phyloP scores from a whole-genome alignment of 2,888 invertebrate species.

The Pseudolycoriella hygida region DNA sequence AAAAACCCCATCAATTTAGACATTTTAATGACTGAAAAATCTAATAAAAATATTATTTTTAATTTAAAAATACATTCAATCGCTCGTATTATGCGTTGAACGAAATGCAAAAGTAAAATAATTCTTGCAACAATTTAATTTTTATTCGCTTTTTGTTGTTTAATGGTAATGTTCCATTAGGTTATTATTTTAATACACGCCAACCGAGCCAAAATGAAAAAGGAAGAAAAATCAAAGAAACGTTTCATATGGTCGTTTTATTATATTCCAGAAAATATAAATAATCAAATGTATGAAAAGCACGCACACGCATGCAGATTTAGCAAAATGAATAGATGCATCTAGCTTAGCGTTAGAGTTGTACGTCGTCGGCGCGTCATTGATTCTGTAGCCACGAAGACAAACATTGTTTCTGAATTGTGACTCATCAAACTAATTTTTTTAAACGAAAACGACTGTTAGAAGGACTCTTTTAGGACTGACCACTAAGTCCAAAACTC shows the following conservation, averaged over 20 bases:
- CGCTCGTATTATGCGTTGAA: neutral
- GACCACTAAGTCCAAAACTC: too few relatives aligned
- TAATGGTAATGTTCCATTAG: constrained; percentile 2
- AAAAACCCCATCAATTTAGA: too few relatives aligned
- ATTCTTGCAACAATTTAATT: constrained; percentile 2
- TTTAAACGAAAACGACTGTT: too few relatives aligned
- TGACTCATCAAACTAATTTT: too few relatives aligned
- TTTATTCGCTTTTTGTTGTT: constrained; percentile 2
- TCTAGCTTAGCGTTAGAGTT: too few relatives aligned
- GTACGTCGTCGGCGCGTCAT: too few relatives aligned
- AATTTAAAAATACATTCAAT: neutral
- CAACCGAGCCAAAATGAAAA: neutral
- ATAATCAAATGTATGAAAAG: neutral
- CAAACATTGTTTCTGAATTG: too few relatives aligned
- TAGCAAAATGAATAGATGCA: too few relatives aligned
- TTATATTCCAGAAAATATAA: neutral
- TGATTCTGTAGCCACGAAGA: too few relatives aligned
- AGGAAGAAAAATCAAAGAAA: too few relatives aligned
- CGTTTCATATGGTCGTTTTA: neutral
- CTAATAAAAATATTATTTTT: neutral
- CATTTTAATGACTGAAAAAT: too few relatives aligned
- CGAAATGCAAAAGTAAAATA: neutral
- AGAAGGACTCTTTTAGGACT: too few relatives aligned
- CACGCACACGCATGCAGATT: neutral
- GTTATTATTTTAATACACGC: constrained; percentile 1